These are phyloP conservation scores for Cataglyphis livida DNA, from an alignment of 2,888 invertebrate species.

Conservation along the genomic window DNA sequence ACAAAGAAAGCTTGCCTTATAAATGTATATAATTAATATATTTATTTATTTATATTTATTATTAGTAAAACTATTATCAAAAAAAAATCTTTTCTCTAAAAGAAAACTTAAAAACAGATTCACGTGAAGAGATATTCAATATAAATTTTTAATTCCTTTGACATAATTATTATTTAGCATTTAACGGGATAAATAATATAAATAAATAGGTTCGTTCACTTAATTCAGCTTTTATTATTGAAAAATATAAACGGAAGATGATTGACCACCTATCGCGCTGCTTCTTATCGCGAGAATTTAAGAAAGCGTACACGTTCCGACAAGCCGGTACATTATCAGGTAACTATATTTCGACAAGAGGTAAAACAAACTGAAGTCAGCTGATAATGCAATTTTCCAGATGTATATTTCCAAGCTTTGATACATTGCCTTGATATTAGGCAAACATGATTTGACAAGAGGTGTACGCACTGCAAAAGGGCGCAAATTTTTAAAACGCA, in stretches of 20 bases:
- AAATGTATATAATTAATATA: neutral
- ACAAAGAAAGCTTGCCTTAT: neutral
- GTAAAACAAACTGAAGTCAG: neutral
- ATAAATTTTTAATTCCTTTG: neutral
- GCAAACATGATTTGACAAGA: neutral
- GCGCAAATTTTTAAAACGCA: neutral
- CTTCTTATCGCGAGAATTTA: neutral
- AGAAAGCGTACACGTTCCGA: neutral
- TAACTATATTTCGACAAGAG: neutral
- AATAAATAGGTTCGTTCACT: neutral
- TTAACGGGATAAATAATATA: neutral
- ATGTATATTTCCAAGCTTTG: neutral
- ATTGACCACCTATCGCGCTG: neutral
- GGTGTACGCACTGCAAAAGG: neutral
- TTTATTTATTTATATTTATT: neutral
- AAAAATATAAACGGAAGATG: neutral
- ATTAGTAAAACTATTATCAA: neutral
- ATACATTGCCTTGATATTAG: neutral
- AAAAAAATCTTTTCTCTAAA: neutral
- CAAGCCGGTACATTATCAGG: neutral
- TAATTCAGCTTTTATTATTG: neutral
- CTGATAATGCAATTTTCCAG: neutral
- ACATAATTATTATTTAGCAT: neutral
- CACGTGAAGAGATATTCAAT: neutral
- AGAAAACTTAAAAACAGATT: neutral